phyloP scores from a whole-genome alignment of 2,888 invertebrate genomes.

The Lycocerus yunnanus region DNA sequence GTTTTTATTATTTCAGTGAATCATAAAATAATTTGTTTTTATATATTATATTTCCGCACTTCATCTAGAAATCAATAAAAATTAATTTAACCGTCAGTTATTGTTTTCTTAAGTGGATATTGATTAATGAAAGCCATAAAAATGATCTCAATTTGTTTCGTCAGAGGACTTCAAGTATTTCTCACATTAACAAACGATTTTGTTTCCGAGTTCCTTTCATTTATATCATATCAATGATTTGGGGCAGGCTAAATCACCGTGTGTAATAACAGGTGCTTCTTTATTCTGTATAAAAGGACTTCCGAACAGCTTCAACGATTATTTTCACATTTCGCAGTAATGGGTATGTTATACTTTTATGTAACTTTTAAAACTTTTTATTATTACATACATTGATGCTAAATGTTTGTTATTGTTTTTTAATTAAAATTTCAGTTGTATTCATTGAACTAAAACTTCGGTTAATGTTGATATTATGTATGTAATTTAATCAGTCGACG shows the following conservation, averaged over 20 bases:
- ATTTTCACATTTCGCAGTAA: conserved; percentile 15
- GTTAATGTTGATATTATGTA: not conserved
- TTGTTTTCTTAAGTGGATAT: conserved; percentile 1
- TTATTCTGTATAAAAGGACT: conserved; percentile 19
- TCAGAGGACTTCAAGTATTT: conserved; percentile 8
- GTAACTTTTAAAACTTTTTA: conserved; percentile 7
- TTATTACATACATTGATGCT: not conserved
- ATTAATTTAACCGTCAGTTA: not conserved
- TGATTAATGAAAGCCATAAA: conserved; percentile 1
- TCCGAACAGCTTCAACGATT: conserved; percentile 15
- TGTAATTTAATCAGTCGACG: not conserved
- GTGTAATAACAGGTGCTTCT: conserved; percentile 27
- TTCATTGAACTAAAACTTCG: no score
- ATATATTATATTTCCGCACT: not conserved
- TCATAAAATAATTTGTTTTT: not conserved
- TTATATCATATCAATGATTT: conserved; percentile 22
- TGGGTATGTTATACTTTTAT: conserved; percentile 23
- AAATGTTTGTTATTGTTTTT: not conserved
- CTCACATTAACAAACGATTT: conserved; percentile 19
- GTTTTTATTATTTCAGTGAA: not conserved
- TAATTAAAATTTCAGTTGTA: no score
- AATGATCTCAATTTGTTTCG: not conserved
- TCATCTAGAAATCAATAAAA: not conserved
- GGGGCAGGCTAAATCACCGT: conserved; percentile 25
- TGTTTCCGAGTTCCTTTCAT: conserved; percentile 20